phyloP scores from a whole-genome alignment of 64 coral and sea anemone species.

The Porites australiensis region DNA sequence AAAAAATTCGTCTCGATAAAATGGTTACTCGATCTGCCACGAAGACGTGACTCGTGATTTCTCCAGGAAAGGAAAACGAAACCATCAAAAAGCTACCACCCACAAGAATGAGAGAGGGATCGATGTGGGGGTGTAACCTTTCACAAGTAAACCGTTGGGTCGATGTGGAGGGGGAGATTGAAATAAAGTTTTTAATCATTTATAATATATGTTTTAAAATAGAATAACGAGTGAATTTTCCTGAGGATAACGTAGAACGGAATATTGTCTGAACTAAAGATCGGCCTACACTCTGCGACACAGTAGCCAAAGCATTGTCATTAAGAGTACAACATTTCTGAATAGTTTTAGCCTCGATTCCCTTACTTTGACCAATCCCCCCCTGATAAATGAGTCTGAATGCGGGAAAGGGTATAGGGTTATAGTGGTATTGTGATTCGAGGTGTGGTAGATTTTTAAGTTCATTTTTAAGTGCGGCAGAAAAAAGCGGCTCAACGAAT shows the following conservation, averaged over 20 bases:
- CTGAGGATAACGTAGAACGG: neutral
- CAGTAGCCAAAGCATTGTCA: neutral
- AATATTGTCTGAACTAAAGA: neutral
- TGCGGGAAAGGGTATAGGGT: neutral
- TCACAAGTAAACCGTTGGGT: neutral
- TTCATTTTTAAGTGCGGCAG: too few species aligned
- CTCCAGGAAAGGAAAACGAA: neutral
- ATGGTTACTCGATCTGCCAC: too few species aligned
- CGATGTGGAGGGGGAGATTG: neutral
- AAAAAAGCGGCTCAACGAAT: neutral
- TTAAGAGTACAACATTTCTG: neutral
- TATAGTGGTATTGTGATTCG: neutral
- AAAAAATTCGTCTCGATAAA: too few species aligned
- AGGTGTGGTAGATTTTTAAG: neutral
- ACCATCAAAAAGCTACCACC: neutral
- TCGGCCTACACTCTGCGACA: neutral
- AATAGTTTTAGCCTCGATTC: too few species aligned
- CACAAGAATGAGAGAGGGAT: too few species aligned
- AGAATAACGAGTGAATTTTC: neutral
- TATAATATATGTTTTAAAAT: neutral
- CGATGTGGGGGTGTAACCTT: too few species aligned
- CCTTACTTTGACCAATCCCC: neutral
- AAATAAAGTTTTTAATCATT: neutral
- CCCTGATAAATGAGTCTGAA: neutral
- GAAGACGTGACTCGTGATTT: too few species aligned